Evolutionary conservation across 2,888 invertebrate species (phyloP).

Genomic region (Troglohyphantes excavatus): DNA sequence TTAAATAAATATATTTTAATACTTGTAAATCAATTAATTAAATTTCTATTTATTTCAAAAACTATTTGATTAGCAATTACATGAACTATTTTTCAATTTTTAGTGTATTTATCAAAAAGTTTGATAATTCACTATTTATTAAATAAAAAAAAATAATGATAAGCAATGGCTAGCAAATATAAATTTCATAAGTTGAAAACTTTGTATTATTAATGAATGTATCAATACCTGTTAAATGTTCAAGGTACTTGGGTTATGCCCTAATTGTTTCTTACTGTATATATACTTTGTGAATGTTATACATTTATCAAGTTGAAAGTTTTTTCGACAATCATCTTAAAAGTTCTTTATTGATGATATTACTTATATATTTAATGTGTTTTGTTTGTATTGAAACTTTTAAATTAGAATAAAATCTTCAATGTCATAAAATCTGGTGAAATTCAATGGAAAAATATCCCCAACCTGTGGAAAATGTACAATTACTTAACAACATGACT

Average conservation of each 20-base stretch:
- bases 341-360: not conserved
- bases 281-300: not conserved
- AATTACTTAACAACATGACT: not conserved
- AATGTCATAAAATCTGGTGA: not conserved
- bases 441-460: not conserved
- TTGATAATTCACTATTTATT: too few relatives aligned
- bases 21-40: too few relatives aligned
- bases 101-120: too few relatives aligned
- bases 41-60: too few relatives aligned
- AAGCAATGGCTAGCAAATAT: too few relatives aligned
- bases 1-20: too few relatives aligned
- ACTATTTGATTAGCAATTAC: too few relatives aligned
- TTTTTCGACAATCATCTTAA: not conserved
- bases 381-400: not conserved
- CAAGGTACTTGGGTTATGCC: not conserved
- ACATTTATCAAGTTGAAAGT: not conserved
- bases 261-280: not conserved
- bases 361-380: not conserved
- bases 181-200: too few relatives aligned
- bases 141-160: too few relatives aligned
- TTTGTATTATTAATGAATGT: too few relatives aligned
- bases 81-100: too few relatives aligned
- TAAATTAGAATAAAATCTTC: not conserved
- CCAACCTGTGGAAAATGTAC: not conserved
- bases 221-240: too few relatives aligned